A percentile compares a stretch with the other conserved stretches of the same genome.
phyloP scores from a whole-genome alignment of 2,888 invertebrate species.

The Myopa tessellatipennis region DNA sequence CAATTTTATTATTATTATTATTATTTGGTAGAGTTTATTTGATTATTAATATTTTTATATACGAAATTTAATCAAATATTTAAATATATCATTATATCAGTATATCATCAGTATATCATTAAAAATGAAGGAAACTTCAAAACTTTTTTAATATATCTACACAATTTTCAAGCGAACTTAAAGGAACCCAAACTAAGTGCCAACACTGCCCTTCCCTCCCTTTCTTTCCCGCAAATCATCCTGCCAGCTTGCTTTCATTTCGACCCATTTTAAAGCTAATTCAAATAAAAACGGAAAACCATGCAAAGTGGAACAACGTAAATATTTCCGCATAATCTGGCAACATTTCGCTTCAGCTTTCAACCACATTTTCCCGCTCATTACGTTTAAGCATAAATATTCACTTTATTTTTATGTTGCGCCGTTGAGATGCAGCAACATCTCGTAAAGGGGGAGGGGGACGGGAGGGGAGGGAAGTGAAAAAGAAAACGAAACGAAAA shows the following conservation, averaged over 20 bases:
- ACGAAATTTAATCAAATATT: too few species aligned
- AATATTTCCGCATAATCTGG: constrained; percentile 23
- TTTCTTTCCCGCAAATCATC: too few species aligned
- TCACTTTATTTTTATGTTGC: constrained; percentile 8
- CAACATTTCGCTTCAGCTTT: constrained; percentile 12
- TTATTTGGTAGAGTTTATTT: too few species aligned
- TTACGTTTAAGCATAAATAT: constrained; percentile 20
- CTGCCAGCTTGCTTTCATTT: neutral
- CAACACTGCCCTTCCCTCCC: too few species aligned
- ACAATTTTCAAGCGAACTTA: too few species aligned
- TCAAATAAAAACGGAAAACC: neutral
- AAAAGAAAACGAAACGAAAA: neutral
- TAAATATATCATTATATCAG: too few species aligned
- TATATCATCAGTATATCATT: too few species aligned
- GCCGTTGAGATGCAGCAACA: neutral
- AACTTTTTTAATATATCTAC: too few species aligned
- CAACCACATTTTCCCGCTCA: constrained; percentile 30
- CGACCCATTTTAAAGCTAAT: neutral
- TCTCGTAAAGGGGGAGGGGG: neutral
- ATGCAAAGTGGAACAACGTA: neutral
- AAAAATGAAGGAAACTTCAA: too few species aligned
- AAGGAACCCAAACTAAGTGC: too few species aligned
- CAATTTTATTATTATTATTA: too few species aligned
- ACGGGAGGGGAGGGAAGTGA: neutral
- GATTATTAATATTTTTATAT: too few species aligned